Evolutionary conservation across 2,113 vertebrate species (phyloP).

Genomic region (Solea senegalensis): DNA sequence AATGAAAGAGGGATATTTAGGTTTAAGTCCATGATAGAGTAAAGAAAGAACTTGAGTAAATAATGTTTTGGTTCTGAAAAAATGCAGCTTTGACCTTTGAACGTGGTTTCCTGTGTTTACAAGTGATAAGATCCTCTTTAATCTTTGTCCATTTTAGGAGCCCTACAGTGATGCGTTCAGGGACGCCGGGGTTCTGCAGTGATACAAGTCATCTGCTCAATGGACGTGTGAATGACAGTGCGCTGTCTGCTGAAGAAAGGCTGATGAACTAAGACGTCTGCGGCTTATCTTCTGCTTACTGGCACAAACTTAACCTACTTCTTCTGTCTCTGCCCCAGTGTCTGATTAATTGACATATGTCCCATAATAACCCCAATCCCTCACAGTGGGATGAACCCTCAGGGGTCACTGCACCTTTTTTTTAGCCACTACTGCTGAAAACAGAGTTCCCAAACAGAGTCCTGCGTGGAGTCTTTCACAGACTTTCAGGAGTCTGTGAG

Average conservation of each 20-base stretch:
- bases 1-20: too few relatives aligned
- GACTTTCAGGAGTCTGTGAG: neutral
- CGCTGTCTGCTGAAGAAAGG: conserved; percentile 15
- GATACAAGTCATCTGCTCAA: neutral
- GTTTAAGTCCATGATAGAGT: neutral
- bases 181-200: neutral
- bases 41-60: conserved; percentile 7
- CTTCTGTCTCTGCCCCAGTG: conserved; percentile 1
- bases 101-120: conserved; percentile 35
- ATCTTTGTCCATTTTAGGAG: conserved; percentile 21
- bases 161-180: conserved; percentile 52
- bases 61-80: conserved; percentile 2
- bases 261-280: conserved; percentile 50
- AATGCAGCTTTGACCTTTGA: conserved; percentile 34
- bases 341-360: conserved; percentile 41
- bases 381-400: conserved; percentile 18
- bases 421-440: conserved; percentile 1
- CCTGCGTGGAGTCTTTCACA: neutral
- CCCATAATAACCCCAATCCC: conserved; percentile 33
- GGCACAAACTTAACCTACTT: conserved; percentile 57
- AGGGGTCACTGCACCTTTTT: conserved; percentile 8
- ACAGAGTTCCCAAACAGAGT: conserved; percentile 3
- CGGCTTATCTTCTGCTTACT: conserved; percentile 43
- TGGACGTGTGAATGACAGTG: neutral
- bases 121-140: conserved; percentile 43